These are phyloP conservation scores for Parotia lawesii DNA, from an alignment of 2,113 vertebrate genomes.

Conservation along the genomic window DNA sequence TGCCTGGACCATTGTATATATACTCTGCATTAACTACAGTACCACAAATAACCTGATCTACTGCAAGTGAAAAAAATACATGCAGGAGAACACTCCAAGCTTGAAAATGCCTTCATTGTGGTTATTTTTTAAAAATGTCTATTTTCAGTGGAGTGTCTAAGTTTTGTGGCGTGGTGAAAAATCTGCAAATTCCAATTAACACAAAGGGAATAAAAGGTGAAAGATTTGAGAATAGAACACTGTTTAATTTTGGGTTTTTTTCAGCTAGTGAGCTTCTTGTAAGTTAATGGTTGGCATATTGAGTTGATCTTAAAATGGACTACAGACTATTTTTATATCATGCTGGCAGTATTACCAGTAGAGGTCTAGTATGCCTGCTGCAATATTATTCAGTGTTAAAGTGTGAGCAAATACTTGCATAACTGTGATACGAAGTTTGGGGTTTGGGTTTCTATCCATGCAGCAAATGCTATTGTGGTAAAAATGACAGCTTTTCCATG, in stretches of 20 bases:
- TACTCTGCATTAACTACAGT: background rate
- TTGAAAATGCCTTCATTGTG: background rate
- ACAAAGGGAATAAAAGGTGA: background rate
- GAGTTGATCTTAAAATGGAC: constrained; percentile 36
- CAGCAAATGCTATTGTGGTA: constrained; percentile 38
- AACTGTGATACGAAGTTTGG: constrained; percentile 56
- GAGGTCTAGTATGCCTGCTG: constrained; percentile 40
- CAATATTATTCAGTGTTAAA: constrained; percentile 62
- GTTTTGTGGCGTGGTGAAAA: background rate
- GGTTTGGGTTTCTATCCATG: constrained; percentile 29
- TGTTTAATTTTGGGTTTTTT: background rate
- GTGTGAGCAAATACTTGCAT: constrained; percentile 60
- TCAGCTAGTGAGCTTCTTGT: background rate
- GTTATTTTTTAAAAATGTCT: background rate
- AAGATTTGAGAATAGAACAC: background rate
- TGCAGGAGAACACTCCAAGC: background rate
- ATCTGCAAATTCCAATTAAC: constrained; percentile 40
- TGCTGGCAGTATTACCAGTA: constrained; percentile 26
- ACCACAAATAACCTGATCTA: background rate
- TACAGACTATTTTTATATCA: constrained; percentile 37
- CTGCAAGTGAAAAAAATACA: background rate
- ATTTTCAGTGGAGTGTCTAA: background rate
- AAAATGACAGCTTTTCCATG: constrained; percentile 56
- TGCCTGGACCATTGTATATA: background rate
- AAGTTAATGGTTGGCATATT: constrained; percentile 11